Evolutionary conservation across 2,797 vertebrate genomes (phyloP), one percentile per base, ranked within the genome.

Genomic region (Iguana delicatissima): DNA sequence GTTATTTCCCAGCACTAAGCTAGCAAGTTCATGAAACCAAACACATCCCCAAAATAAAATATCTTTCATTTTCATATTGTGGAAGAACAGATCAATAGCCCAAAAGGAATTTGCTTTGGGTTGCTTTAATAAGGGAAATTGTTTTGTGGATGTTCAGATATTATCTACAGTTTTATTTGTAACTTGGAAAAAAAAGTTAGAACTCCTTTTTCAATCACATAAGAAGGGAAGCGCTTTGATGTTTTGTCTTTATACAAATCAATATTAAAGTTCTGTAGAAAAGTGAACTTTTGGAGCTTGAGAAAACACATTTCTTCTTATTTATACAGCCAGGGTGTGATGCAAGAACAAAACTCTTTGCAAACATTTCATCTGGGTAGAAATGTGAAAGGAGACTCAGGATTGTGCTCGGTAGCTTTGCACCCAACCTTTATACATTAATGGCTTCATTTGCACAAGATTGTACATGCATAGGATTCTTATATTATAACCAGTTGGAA

Each of bases 51-150:
- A 57, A 94, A 95, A 94, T 83, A 73, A 89, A 95, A 89, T 82
- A 93, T 92, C 93, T 95, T 90, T 10, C 94, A 92, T 91, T 96
- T 96, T 95, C 92, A 92, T 94, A 93, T 18, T 73, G 87, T 91
- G 80, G 91, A 94, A 94, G 91, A 80, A 84, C n/a, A 94, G 72
- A 96, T 94, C 93, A 93, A 90, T 86, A 93, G 62, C 22, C 50
- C 80, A 91, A 42, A 52, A 80, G 95, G 89, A 92, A 96, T 94
- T 94, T 89, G 55, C 85, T 92, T 64, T 38, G 94, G 89, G 64
- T 76, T 89, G 84, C 82, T 95, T 96, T 95, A 96, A 96, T 97
- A 96, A 96, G 91, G 85, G 85, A 95, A 95, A 95, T 38, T 86
- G 86, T 90, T 88, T 32, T 80, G 91, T 86, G 5, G 86, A 94